These are phyloP conservation scores for Pelusios castaneus DNA, from an alignment of 2,113 vertebrate genomes.

Conservation along the genomic window DNA sequence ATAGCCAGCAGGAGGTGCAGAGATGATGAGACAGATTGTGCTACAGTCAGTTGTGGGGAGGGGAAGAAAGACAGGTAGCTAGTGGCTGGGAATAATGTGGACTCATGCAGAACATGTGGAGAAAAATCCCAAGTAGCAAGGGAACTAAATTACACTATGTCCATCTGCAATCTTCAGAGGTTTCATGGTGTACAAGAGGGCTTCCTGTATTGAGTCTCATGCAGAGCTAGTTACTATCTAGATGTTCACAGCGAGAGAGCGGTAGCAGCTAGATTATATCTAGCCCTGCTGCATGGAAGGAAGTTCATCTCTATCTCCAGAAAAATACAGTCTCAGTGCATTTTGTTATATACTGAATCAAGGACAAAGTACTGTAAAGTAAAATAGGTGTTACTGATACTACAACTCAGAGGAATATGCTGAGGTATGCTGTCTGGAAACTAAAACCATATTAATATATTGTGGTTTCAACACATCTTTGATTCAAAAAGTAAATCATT, in stretches of 20 bases:
- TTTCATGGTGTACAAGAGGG: neutral
- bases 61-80: neutral
- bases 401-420: neutral
- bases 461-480: neutral
- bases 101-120: neutral
- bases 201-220: neutral
- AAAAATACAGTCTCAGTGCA: neutral
- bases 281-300: neutral
- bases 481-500: fast-evolving
- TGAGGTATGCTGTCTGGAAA: neutral
- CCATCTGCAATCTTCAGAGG: neutral
- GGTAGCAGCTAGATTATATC: neutral
- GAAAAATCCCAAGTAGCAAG: neutral
- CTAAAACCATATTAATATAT: neutral
- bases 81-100: fast-evolving
- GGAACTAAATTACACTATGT: neutral
- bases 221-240: neutral
- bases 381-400: no score
- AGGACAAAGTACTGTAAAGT: neutral
- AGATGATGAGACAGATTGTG: no score
- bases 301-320: neutral
- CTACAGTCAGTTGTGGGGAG: no score
- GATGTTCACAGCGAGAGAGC: neutral
- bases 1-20: no score
- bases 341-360: neutral